Evolutionary conservation across 2,888 invertebrate genomes (phyloP).

Genomic region (Stenotaenia linearis): DNA sequence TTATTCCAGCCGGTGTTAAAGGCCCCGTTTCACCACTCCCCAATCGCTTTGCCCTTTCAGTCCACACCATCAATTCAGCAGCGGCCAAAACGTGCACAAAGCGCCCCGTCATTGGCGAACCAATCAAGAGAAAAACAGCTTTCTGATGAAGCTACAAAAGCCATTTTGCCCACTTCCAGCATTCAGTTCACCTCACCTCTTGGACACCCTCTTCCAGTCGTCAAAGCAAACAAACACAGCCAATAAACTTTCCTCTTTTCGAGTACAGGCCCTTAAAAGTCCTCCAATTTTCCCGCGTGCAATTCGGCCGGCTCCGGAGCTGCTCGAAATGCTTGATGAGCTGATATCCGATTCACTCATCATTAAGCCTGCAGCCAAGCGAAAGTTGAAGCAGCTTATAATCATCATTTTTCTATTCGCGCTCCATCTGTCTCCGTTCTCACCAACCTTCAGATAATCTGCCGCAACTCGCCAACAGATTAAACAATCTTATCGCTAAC

Average conservation of each 20-base stretch:
- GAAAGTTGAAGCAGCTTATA: slow-evolving; percentile 9
- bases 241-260: background rate
- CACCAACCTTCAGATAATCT: background rate
- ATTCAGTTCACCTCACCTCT: background rate
- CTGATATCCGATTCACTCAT: background rate
- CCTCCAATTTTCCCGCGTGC: background rate
- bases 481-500: background rate
- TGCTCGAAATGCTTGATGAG: background rate
- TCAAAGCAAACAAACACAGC: too few relatives aligned
- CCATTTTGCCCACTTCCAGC: background rate
- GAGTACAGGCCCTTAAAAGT: background rate
- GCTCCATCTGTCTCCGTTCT: slow-evolving; percentile 9
- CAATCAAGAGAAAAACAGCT: background rate
- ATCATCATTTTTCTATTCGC: slow-evolving; percentile 8
- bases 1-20: background rate
- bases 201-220: too few relatives aligned
- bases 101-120: background rate
- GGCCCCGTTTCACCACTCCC: background rate
- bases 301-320: background rate
- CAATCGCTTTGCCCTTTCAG: background rate
- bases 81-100: background rate
- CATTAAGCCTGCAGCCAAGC: slow-evolving; percentile 5
- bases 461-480: background rate
- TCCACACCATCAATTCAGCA: background rate
- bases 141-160: background rate